Conservation (phyloP, 2,797 vertebrate species). For the Muscicapa striata region DNA sequence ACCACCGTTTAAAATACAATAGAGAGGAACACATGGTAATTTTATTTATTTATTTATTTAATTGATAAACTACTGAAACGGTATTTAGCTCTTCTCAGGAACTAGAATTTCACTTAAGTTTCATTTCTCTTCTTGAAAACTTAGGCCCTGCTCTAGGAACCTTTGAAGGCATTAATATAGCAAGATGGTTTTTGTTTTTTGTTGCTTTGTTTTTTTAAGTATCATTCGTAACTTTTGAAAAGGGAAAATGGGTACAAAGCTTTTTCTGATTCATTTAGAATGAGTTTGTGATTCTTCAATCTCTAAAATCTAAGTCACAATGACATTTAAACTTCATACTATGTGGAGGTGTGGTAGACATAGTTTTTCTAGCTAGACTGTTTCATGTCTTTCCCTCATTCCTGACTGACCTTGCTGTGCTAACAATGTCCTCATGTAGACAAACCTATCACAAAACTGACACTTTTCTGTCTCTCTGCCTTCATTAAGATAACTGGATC, state of each 20-base stretch:
- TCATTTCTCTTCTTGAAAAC: neutral
- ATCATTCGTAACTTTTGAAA: neutral
- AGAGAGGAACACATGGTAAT: neutral
- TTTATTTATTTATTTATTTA: conserved; percentile 40
- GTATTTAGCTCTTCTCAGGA: neutral
- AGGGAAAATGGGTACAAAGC: neutral
- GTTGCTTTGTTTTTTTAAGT: neutral
- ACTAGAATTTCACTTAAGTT: neutral
- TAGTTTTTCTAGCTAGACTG: neutral
- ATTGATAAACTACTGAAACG: neutral
- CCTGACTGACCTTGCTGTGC: neutral
- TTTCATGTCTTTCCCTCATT: neutral
- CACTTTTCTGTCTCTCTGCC: neutral
- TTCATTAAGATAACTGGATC: neutral
- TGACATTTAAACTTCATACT: neutral
- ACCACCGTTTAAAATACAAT: neutral
- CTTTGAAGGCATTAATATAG: neutral
- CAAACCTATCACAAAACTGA: neutral
- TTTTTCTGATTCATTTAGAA: neutral
- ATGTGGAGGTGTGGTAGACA: neutral
- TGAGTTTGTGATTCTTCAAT: neutral
- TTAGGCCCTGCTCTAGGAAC: neutral
- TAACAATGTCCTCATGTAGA: neutral
- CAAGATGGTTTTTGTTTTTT: neutral
- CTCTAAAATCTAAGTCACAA: neutral